Conservation (phyloP, 2,113 vertebrate species). For the Chitala chitala region DNA sequence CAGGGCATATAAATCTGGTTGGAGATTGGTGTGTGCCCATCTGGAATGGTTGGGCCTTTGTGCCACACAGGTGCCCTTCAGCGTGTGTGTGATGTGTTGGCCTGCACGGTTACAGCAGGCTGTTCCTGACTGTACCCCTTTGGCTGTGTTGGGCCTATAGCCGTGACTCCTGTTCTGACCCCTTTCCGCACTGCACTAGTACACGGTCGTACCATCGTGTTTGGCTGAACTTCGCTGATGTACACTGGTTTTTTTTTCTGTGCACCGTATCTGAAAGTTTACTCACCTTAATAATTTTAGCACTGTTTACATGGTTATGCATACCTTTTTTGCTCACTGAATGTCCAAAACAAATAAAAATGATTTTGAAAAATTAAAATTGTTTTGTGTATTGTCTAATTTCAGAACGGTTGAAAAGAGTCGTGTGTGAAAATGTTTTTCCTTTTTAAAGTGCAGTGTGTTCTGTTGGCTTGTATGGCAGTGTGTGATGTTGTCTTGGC, state of each 20-base stretch:
- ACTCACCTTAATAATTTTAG: conserved; percentile 49
- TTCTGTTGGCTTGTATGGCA: background rate
- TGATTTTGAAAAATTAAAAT: conserved; percentile 32
- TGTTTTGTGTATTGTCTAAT: background rate
- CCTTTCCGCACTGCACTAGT: conserved; percentile 22
- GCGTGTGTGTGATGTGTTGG: no score
- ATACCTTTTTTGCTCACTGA: conserved; percentile 55
- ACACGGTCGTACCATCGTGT: conserved; percentile 29
- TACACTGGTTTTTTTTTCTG: conserved; percentile 13
- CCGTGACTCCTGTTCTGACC: conserved; percentile 29
- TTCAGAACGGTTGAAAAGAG: background rate
- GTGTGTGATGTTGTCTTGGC: background rate
- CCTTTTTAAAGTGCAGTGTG: background rate
- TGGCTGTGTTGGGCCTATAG: no score
- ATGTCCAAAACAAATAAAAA: conserved; percentile 54
- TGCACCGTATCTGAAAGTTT: conserved; percentile 42
- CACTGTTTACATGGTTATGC: conserved; percentile 61
- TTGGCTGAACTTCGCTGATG: conserved; percentile 37
- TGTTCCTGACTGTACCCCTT: background rate
- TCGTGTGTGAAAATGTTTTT: background rate
- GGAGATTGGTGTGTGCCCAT: no score
- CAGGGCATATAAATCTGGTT: no score
- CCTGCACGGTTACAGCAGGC: background rate
- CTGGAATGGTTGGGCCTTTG: no score
- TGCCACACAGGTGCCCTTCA: no score